Evolutionary conservation across 2,888 invertebrate genomes (phyloP).

Genomic region (Dolichopus griseipennis): DNA sequence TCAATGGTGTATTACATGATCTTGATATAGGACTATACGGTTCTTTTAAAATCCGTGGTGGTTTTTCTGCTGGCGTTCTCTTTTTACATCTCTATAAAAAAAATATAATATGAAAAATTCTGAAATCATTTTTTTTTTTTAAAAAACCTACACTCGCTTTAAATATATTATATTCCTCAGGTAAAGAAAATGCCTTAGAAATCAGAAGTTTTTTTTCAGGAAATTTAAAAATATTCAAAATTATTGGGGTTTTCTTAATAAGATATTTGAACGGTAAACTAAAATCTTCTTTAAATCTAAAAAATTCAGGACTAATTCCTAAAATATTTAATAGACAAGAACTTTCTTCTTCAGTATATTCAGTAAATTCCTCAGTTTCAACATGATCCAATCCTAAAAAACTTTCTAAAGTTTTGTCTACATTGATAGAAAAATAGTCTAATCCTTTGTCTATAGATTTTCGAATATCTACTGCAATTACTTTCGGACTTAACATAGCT

Average conservation of each 20-base stretch:
- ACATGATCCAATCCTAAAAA: slow-evolving; percentile 19
- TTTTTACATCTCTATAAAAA: slow-evolving; percentile 12
- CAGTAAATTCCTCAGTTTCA: slow-evolving; percentile 1
- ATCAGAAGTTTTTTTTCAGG: slow-evolving; percentile 25
- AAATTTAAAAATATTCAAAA: slow-evolving; percentile 29
- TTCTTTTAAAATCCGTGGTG: not conserved
- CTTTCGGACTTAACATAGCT: slow-evolving; percentile 31
- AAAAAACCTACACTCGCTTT: slow-evolving; percentile 30
- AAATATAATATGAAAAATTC: not conserved
- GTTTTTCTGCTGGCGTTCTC: not conserved
- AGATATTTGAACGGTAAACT: slow-evolving; percentile 21
- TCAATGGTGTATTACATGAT: not conserved
- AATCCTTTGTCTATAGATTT: slow-evolving; percentile 18
- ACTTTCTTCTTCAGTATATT: not conserved
- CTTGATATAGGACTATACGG: not conserved
- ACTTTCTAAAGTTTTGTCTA: slow-evolving; percentile 29
- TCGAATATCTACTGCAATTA: slow-evolving; percentile 31
- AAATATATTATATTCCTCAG: slow-evolving; percentile 30
- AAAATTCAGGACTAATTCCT: not conserved
- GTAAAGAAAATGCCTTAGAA: slow-evolving; percentile 26
- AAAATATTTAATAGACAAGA: slow-evolving; percentile 10
- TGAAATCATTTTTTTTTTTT: not conserved
- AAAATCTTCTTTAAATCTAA: slow-evolving; percentile 17
- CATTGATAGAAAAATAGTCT: not conserved
- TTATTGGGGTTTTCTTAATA: slow-evolving; percentile 17